Conservation (phyloP, 2,797 vertebrate species). For the Enteromius thamalakanensis region DNA sequence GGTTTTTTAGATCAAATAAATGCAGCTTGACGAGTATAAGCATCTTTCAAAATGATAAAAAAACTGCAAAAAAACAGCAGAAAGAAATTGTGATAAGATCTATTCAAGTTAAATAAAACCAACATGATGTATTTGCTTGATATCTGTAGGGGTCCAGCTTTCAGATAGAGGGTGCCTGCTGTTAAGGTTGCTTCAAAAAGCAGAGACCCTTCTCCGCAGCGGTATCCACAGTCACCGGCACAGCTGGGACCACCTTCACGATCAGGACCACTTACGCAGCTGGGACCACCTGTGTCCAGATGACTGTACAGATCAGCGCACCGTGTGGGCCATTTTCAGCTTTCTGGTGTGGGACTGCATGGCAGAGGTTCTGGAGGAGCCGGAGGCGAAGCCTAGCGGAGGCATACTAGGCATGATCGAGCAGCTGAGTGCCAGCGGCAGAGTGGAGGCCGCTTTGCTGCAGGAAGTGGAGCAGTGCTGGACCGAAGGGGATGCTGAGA, state of each 20-base stretch:
- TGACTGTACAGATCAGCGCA: slow-evolving; percentile 33
- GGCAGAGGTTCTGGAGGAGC: slow-evolving; percentile 60
- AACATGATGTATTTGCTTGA: neutral
- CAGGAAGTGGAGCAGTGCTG: slow-evolving; percentile 64
- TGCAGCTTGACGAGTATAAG: neutral
- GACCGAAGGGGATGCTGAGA: slow-evolving; percentile 55
- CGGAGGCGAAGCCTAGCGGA: slow-evolving; percentile 41
- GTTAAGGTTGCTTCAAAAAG: slow-evolving; percentile 63
- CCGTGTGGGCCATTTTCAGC: slow-evolving; percentile 58
- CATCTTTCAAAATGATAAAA: neutral
- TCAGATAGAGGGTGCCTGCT: slow-evolving; percentile 62
- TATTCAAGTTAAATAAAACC: neutral
- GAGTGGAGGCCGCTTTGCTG: slow-evolving; percentile 55
- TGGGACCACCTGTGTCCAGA: slow-evolving; percentile 16
- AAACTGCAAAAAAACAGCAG: neutral
- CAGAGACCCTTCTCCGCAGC: slow-evolving; percentile 45
- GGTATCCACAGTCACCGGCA: slow-evolving; percentile 36
- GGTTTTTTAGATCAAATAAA: neutral
- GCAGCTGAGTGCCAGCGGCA: slow-evolving; percentile 44
- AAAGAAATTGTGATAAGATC: neutral
- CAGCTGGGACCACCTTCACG: slow-evolving; percentile 36
- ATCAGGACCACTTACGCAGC: slow-evolving; percentile 35
- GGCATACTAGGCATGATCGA: slow-evolving; percentile 40
- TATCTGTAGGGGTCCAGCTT: slow-evolving; percentile 60
- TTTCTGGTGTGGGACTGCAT: slow-evolving; percentile 65